Evolutionary conservation across 2,113 vertebrate species (phyloP), one percentile per base, ranked within the genome.

Genomic region (Oplegnathus fasciatus): DNA sequence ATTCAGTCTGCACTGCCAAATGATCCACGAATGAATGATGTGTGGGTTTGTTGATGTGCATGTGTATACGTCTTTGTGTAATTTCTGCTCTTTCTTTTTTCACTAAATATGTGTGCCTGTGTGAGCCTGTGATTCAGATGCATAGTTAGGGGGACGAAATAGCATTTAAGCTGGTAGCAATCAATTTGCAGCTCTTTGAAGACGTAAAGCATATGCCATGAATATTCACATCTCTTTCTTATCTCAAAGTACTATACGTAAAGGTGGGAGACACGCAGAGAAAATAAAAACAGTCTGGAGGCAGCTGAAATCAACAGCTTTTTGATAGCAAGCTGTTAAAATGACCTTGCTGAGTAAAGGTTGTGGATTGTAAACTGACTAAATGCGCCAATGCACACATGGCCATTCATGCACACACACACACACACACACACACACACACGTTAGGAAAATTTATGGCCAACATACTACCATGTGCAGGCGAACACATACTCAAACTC

Each of bases 281-380:
- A 55, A 26, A 55, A 70, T 26, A 75, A 74, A 57, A 76, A 20
- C 2, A 46, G 22, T 46, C 50, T 18, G 74, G 24, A 73, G 82
- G 78, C 72, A 34, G 84, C 73, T 65, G 65, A 79, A 72, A 80
- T 71, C 70, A 76, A 78, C 58, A 58, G 60, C 20, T 62, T 71
- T 90, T 78, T 87, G 79, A 81, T 82, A 48, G 88, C 83, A 80
- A 72, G 67, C 86, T 90, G 85, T 87, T 81, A 89, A 58, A 80
- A 62, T 75, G 89, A 92, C 91, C 90, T 88, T 62, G 86, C 86
- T 48, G 82, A 64, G 84, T 69, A 85, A 87, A 90, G 91, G 90
- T 85, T 75, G 75, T 0, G 75, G 52, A 46, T 54, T 24, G 82
- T 80, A 83, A 91, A 90, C 60, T 2, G 58, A 69, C 86, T 67